A percentile compares a stretch with the other conserved stretches of the same genome.
Conservation (phyloP, 2,888 invertebrate genomes). For the Sinhomidia bicolor region DNA sequence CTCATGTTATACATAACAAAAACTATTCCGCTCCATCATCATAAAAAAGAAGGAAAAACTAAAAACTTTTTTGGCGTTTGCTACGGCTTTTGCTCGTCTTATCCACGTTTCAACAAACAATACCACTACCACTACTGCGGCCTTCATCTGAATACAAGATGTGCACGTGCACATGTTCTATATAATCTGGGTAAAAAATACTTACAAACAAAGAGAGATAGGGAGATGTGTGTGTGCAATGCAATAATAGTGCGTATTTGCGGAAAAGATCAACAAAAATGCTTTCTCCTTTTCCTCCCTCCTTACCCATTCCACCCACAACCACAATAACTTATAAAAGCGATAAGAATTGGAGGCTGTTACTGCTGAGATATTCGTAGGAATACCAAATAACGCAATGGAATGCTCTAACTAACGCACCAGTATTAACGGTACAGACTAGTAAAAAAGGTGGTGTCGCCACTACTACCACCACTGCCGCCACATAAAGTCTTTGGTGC, state of each 20-base stretch:
- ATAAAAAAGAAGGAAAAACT: slow-evolving; percentile 32
- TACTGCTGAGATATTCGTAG: not conserved
- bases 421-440: no score
- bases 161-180: not conserved
- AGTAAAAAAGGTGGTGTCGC: no score
- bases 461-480: no score
- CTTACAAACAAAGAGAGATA: no score
- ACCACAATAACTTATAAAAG: slow-evolving; percentile 17
- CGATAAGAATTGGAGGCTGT: not conserved
- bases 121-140: not conserved
- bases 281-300: not conserved
- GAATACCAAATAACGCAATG: not conserved
- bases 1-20: not conserved
- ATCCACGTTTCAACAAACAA: not conserved
- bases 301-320: not conserved
- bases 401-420: no score
- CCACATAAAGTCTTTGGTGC: not conserved
- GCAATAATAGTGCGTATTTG: not conserved
- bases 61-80: slow-evolving; percentile 45
- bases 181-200: not conserved
- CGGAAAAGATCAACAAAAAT: slow-evolving; percentile 26
- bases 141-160: no score
- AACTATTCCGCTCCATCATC: slow-evolving; percentile 33
- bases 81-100: not conserved
- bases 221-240: not conserved